Evolutionary conservation across 2,113 vertebrate genomes (phyloP).

Genomic region (Acrocephalus arundinaceus): DNA sequence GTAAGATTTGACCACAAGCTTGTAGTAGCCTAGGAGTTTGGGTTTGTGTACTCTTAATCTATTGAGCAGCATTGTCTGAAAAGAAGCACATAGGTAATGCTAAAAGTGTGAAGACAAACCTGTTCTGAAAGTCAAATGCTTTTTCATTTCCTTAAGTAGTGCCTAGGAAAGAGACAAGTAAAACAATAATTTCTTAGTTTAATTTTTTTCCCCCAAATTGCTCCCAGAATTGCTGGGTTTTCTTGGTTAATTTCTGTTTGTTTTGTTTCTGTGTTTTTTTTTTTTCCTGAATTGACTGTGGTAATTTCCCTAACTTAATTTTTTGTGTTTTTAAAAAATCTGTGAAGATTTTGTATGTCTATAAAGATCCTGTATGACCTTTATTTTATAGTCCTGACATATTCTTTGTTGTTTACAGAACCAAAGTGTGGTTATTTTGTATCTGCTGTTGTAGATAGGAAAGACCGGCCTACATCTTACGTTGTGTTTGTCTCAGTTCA

Average conservation of each 20-base stretch:
- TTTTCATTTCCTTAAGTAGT: neutral
- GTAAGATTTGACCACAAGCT: neutral
- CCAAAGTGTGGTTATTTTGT: neutral
- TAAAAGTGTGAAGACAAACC: neutral
- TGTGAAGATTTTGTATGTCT: neutral
- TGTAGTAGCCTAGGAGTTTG: neutral
- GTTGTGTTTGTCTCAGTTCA: neutral
- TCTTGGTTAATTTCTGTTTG: neutral
- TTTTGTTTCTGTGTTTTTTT: no score
- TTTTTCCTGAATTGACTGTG: neutral
- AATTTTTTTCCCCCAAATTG: neutral
- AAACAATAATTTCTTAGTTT: neutral
- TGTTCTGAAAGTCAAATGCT: neutral
- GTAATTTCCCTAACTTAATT: neutral
- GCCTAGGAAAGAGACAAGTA: neutral
- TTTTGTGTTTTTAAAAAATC: neutral
- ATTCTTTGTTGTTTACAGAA: neutral
- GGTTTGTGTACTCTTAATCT: neutral
- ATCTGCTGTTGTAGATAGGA: neutral
- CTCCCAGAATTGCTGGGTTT: neutral
- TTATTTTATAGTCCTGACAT: neutral
- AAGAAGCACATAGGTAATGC: neutral
- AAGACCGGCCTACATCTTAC: neutral
- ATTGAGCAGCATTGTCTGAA: neutral
- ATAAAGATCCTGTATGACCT: neutral